Evolutionary conservation across 2,113 vertebrate species (phyloP).

Genomic region (Rattus rattus): DNA sequence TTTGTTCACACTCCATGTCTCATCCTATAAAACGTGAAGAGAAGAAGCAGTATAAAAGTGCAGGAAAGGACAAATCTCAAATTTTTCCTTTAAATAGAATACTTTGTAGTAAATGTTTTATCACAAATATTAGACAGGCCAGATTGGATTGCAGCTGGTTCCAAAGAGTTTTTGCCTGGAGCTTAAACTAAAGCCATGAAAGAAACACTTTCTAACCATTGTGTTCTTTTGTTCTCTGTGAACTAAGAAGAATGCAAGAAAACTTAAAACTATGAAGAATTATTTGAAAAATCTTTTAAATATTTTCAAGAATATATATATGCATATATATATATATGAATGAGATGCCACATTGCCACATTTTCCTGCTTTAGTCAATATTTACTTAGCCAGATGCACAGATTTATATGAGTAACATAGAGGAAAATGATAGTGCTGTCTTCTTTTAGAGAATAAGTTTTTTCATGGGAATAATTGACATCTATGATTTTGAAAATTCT

Average conservation of each 20-base stretch:
- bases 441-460: background rate
- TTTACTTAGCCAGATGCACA: background rate
- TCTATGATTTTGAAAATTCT: conserved; percentile 3
- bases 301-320: background rate
- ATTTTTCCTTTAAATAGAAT: conserved; percentile 6
- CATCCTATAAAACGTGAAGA: background rate
- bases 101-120: background rate
- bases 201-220: background rate
- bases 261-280: conserved; percentile 6
- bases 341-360: background rate
- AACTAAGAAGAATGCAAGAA: background rate
- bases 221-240: background rate
- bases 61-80: background rate
- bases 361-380: background rate
- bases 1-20: background rate
- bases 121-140: conserved; percentile 27
- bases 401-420: background rate
- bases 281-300: background rate
- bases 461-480: background rate
- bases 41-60: background rate
- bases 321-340: no score
- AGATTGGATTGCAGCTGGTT: conserved; percentile 24
- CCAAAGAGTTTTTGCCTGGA: background rate
- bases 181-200: conserved; percentile 35
- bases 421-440: background rate